Conservation (phyloP, 2,113 vertebrate genomes). For the Onychostruthus taczanowskii region DNA sequence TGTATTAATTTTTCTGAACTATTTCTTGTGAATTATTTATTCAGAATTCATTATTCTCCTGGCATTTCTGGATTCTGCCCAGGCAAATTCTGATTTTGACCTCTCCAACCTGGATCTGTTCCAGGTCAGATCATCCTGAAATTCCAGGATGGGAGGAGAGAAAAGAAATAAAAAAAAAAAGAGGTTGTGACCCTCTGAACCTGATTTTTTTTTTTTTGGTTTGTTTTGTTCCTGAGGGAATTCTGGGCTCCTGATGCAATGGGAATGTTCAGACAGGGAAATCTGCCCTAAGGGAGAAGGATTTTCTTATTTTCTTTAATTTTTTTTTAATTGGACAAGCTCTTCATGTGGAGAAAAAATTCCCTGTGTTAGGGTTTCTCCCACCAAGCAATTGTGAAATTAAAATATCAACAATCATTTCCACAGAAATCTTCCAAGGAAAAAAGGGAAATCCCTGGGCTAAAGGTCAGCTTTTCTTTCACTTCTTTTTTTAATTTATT, state of each 20-base stretch:
- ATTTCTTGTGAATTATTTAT: background rate
- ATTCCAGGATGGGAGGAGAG: background rate
- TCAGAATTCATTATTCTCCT: background rate
- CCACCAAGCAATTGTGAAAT: background rate
- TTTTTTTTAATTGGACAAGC: background rate
- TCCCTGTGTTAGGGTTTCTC: background rate
- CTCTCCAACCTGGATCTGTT: background rate
- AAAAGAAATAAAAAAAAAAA: background rate
- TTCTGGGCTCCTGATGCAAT: background rate
- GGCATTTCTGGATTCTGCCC: background rate
- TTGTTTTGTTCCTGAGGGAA: background rate
- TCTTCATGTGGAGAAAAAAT: background rate
- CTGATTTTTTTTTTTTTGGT: background rate
- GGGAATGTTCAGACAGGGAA: background rate
- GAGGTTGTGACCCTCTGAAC: background rate
- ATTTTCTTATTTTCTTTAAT: background rate
- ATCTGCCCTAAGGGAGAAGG: background rate
- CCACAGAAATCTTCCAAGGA: background rate
- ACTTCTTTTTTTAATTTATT: background rate
- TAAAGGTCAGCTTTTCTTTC: background rate
- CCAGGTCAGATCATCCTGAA: background rate
- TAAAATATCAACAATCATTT: background rate
- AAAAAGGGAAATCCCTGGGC: background rate
- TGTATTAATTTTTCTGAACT: background rate
- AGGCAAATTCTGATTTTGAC: background rate